Evolutionary conservation across 1,140 invertebrate genomes (phyloP).

Genomic region (Brachionus asplanchnoidis): DNA sequence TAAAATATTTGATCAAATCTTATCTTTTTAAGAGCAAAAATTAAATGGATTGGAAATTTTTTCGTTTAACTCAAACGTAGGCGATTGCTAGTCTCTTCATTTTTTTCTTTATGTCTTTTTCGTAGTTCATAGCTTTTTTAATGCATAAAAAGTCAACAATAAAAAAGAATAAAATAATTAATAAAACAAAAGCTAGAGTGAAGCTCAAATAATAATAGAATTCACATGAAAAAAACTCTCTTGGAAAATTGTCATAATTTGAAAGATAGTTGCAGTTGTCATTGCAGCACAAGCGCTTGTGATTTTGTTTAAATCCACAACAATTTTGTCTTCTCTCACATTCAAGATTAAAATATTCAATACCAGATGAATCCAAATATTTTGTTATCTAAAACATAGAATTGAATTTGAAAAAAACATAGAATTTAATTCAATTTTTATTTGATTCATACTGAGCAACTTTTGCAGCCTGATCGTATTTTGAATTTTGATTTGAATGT

Average conservation of each 20-base stretch:
- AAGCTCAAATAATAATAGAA: background rate
- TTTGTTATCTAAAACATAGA: background rate
- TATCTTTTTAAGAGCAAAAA: too few relatives aligned
- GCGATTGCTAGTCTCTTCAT: background rate
- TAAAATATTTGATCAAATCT: too few relatives aligned
- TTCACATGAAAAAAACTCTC: background rate
- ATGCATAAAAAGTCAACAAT: background rate
- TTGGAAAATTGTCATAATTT: background rate
- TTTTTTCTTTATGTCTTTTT: background rate
- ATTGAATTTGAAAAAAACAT: too few relatives aligned
- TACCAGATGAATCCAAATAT: background rate
- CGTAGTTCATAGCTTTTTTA: constrained; percentile 24
- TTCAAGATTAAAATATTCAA: background rate
- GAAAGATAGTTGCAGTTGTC: constrained; percentile 1
- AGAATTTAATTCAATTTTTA: background rate
- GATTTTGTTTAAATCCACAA: background rate
- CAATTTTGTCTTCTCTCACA: background rate
- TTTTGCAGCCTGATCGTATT: background rate
- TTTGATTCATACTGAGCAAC: constrained; percentile 4
- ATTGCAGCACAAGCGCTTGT: constrained; percentile 1
- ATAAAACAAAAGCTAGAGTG: background rate
- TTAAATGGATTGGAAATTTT: background rate
- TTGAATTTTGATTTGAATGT: background rate
- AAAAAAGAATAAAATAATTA: background rate
- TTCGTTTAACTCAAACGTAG: background rate